Conservation (phyloP, 2,113 vertebrate genomes). For the Brachyistius frenatus region DNA sequence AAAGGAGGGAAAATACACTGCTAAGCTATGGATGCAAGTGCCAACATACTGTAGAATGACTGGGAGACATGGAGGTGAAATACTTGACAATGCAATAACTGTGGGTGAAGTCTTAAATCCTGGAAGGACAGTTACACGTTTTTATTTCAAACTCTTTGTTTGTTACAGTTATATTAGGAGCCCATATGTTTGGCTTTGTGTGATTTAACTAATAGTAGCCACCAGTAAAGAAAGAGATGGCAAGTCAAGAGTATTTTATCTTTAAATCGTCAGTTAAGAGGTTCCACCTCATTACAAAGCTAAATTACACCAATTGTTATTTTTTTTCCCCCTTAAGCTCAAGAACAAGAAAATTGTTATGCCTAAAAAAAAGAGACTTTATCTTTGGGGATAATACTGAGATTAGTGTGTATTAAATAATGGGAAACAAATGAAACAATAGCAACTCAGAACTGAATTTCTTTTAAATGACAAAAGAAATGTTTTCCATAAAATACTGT, state of each 20-base stretch:
- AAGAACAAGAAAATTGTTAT: neutral
- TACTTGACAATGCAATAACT: neutral
- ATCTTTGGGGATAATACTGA: neutral
- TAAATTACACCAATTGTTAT: slow-evolving; percentile 23
- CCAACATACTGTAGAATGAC: neutral
- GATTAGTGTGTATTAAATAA: neutral
- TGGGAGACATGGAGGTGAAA: slow-evolving; percentile 3
- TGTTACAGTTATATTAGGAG: slow-evolving; percentile 7
- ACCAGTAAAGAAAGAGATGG: neutral
- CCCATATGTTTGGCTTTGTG: slow-evolving; percentile 20
- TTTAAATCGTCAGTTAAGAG: slow-evolving; percentile 10
- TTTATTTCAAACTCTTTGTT: neutral
- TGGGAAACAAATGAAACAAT: slow-evolving; percentile 1
- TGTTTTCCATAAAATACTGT: slow-evolving; percentile 11
- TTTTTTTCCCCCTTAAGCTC: neutral
- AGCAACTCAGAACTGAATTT: neutral
- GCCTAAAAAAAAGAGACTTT: neutral
- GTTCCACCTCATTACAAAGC: slow-evolving; percentile 53
- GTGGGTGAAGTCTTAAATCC: neutral
- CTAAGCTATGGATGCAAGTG: slow-evolving; percentile 30
- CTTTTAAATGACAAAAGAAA: slow-evolving; percentile 29
- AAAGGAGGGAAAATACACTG: slow-evolving; percentile 60
- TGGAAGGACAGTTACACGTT: neutral
- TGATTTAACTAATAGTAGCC: slow-evolving; percentile 23
- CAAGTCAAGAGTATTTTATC: slow-evolving; percentile 33